phyloP scores from a whole-genome alignment of 2,888 invertebrate genomes.

The Bimastos eiseni region DNA sequence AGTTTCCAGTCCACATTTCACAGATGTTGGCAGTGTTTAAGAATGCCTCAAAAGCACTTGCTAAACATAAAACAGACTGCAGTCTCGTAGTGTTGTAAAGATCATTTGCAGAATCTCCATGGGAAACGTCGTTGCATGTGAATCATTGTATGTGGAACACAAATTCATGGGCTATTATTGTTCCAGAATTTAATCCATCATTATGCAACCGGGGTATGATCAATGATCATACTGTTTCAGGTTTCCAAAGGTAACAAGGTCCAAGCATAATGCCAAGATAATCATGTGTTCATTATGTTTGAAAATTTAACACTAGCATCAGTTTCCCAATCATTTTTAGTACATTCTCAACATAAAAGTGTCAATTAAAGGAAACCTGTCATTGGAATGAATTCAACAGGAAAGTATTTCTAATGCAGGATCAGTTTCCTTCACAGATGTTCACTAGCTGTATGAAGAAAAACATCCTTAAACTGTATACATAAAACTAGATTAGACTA shows the following conservation, averaged over 20 bases:
- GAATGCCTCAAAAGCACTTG: background rate
- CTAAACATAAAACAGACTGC: background rate
- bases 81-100: background rate
- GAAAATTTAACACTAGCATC: background rate
- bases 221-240: background rate
- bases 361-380: background rate
- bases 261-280: background rate
- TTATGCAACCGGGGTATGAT: background rate
- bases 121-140: background rate
- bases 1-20: too few relatives aligned
- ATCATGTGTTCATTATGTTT: background rate
- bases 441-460: background rate
- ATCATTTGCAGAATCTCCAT: background rate
- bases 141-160: background rate
- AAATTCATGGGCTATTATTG: background rate
- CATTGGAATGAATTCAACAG: background rate
- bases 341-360: too few relatives aligned
- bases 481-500: background rate
- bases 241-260: background rate
- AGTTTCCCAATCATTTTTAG: too few relatives aligned
- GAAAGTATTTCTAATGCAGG: too few relatives aligned
- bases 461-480: background rate
- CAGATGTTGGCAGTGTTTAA: background rate
- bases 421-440: background rate
- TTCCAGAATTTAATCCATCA: background rate